A percentile compares a stretch with the other conserved stretches of the same genome.
phyloP scores from a whole-genome alignment of 1,140 invertebrate genomes.

The Drosophila pectinifera region DNA sequence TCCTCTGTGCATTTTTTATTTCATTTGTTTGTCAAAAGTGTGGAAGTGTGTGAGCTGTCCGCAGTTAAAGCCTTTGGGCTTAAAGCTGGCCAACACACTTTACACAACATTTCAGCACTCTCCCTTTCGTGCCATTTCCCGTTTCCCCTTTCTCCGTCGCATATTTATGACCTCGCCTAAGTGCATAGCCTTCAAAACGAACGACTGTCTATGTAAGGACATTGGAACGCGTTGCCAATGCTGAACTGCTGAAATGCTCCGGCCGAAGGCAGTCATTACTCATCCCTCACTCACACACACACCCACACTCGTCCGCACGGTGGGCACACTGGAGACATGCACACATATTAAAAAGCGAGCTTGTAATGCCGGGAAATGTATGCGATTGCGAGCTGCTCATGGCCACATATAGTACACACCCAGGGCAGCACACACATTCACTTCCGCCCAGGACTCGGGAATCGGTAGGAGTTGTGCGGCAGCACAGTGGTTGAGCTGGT shows the following conservation, averaged over 20 bases:
- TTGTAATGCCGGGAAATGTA: conserved; percentile 36
- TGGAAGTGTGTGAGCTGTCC: not conserved
- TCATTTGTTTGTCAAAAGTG: not conserved
- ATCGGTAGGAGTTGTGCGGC: conserved; percentile 7
- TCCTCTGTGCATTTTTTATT: not conserved
- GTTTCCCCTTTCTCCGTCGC: conserved; percentile 13
- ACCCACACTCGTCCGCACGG: conserved; percentile 39
- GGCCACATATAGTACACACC: conserved; percentile 6
- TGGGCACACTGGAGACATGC: conserved; percentile 39
- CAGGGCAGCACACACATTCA: conserved; percentile 42
- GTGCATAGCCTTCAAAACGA: conserved; percentile 75
- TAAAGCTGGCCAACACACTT: conserved; percentile 47
- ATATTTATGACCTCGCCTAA: conserved; percentile 76
- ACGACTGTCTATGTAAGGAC: conserved; percentile 58
- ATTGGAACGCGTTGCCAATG: conserved; percentile 72
- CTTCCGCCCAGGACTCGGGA: conserved; percentile 33
- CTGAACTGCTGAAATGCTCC: conserved; percentile 36
- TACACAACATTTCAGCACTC: conserved; percentile 39
- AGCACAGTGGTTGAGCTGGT: conserved; percentile 7
- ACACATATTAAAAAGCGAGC: conserved; percentile 13
- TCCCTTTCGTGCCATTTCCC: conserved; percentile 16
- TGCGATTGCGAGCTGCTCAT: conserved; percentile 14
- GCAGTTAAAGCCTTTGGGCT: conserved; percentile 19
- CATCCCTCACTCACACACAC: conserved; percentile 57
- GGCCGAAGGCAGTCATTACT: conserved; percentile 69